A percentile compares a stretch with the other conserved stretches of the same genome.
Conservation (phyloP, 2,888 invertebrate genomes). For the Nemotelus nigrinus region DNA sequence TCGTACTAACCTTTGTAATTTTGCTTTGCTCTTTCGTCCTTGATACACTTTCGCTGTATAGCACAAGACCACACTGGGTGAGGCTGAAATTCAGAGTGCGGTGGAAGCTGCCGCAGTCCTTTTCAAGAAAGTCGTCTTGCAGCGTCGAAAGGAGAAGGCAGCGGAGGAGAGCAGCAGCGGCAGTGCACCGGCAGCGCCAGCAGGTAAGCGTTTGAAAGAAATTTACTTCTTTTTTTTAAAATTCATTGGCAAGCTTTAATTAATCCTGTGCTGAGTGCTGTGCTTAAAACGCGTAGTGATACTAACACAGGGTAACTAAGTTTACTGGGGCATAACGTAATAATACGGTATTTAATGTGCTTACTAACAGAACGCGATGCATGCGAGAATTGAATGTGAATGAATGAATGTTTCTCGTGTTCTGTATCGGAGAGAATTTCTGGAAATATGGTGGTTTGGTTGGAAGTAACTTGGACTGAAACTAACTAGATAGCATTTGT, state of each 20-base stretch:
- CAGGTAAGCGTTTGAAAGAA: slow-evolving; percentile 12
- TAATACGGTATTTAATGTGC: background rate
- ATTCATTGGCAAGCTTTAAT: slow-evolving; percentile 5
- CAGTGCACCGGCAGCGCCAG: background rate
- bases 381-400: background rate
- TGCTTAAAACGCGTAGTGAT: background rate
- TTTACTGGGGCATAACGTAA: background rate
- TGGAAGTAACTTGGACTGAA: background rate
- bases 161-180: slow-evolving; percentile 62
- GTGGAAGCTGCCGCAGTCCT: slow-evolving; percentile 64
- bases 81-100: slow-evolving; percentile 64
- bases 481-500: no score
- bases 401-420: no score
- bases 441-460: background rate
- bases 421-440: background rate
- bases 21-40: slow-evolving; percentile 23
- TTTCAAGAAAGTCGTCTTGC: slow-evolving; percentile 64
- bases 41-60: slow-evolving; percentile 51
- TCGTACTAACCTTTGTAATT: slow-evolving; percentile 4
- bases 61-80: slow-evolving; percentile 63
- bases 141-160: slow-evolving; percentile 61
- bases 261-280: background rate
- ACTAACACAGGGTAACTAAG: background rate
- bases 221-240: slow-evolving; percentile 5
- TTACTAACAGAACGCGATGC: slow-evolving; percentile 2